Percentiles rank a stretch among this genome's conserved stretches.
These are phyloP conservation scores for Epizoanthus stellaris DNA, from an alignment of 92 coral and sea anemone genomes.

Conservation along the genomic window DNA sequence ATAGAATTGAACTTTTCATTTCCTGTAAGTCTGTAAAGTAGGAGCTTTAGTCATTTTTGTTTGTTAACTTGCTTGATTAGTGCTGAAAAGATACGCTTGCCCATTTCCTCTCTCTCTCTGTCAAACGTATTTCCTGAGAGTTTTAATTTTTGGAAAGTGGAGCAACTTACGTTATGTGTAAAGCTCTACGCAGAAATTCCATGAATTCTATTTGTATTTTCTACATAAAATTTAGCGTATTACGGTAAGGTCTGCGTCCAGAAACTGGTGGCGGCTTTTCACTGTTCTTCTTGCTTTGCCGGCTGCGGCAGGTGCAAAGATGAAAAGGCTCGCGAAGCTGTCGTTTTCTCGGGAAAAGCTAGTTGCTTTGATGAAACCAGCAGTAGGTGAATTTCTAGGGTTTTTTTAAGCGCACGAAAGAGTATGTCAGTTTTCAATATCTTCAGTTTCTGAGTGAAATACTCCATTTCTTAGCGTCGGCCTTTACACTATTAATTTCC, in stretches of 20 bases:
- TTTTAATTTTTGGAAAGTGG: slow-evolving; percentile 8
- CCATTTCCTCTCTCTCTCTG: background rate
- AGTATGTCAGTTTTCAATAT: background rate
- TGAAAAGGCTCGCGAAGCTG: background rate
- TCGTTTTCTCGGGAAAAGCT: slow-evolving; percentile 1
- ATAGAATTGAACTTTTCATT: slow-evolving; percentile 14
- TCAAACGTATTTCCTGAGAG: background rate
- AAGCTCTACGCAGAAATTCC: background rate
- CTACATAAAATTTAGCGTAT: background rate
- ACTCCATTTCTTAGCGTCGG: background rate
- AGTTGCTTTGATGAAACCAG: background rate
- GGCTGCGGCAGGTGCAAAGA: slow-evolving; percentile 32
- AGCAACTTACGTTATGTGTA: background rate
- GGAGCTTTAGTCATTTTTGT: background rate
- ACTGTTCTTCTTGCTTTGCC: slow-evolving; percentile 3
- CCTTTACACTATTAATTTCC: slow-evolving; percentile 5
- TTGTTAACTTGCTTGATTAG: slow-evolving; percentile 29
- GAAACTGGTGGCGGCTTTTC: background rate
- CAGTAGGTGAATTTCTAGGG: background rate
- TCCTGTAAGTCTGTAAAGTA: slow-evolving; percentile 13
- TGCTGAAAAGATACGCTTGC: background rate
- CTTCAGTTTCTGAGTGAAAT: background rate
- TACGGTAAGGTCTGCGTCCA: background rate
- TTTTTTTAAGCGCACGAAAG: background rate
- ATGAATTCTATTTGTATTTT: background rate